A percentile compares a stretch with the other conserved stretches of the same genome.
Conservation (phyloP, 2,888 invertebrate species). For the Lamellibrachia columna region DNA sequence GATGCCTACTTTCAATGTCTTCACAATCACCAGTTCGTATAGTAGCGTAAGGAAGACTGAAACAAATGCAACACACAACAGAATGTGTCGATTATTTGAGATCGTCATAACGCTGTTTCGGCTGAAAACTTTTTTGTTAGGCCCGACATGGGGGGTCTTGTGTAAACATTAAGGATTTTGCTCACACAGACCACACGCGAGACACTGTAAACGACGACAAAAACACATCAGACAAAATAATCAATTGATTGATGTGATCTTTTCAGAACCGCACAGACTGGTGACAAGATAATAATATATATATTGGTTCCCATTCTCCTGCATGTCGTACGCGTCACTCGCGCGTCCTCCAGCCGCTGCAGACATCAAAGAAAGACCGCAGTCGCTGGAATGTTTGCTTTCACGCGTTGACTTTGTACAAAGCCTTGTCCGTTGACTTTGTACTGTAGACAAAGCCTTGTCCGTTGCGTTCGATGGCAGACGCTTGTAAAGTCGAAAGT, state of each 20-base stretch:
- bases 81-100: too few species aligned
- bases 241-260: not conserved
- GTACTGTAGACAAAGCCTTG: conserved; percentile 7
- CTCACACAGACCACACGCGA: not conserved
- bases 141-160: too few species aligned
- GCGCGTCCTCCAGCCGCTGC: not conserved
- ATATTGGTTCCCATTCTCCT: not conserved
- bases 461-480: not conserved
- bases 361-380: not conserved
- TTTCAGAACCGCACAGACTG: not conserved
- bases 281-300: not conserved
- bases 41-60: too few species aligned
- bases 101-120: too few species aligned
- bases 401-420: not conserved
- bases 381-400: not conserved
- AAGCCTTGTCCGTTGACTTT: not conserved
- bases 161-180: too few species aligned
- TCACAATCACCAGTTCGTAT: not conserved
- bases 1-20: not conserved
- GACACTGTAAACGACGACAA: not conserved
- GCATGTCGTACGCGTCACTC: not conserved
- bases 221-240: conserved; percentile 1
- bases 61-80: too few species aligned
- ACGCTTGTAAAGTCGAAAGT: not conserved
- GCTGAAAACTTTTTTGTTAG: too few species aligned